Evolutionary conservation across 2,797 vertebrate genomes (phyloP), one percentile per base, ranked within the genome.

Genomic region (Cynodonichthys magdalenae): DNA sequence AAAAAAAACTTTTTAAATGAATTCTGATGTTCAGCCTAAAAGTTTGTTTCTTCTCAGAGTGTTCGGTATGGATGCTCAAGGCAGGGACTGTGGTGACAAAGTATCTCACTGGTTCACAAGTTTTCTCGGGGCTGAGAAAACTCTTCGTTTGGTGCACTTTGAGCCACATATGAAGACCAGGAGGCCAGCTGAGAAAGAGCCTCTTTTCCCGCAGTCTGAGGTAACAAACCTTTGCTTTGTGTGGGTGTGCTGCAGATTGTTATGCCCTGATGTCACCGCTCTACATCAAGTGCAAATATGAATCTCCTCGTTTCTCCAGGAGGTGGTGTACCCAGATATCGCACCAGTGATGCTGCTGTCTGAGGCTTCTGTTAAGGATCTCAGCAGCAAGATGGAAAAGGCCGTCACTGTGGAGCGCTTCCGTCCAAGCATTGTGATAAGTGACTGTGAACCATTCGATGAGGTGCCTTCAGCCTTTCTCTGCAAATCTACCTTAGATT

Each of bases 81-180:
- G 98, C 66, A 92, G 94, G 47, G 96, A 99, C 66, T 98, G 96
- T 49, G 98, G 98, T 0, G 92, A 96, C 0, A 86, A 94, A 20
- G 94, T 80, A 0, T 95, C 96, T 8, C 63, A 60, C 29, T 99
- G 97, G 97, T 79, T 99, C 61, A 95, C 92, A 17, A 71, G 46
- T 59, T 98, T 89, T 65, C 84, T 99, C 63, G 89, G 75, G 2
- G 91, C 79, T 10, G 93, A 92, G 0, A 87, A 92, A 42, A 82
- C 90, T 0, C 93, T 91, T 63, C 94, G 93, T 45, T 62, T 99
- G 80, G 96, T 99, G 82, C 95, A 96, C 81, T 99, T 93, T 71
- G 97, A 99, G 54, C 63, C 91, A 4, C 77, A 89, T 18, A 95
- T 99, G 95, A 81, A 66, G 46, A 87, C 90, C 7, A 92, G 95